Base-by-base conservation (phyloP, 2,113 vertebrate species). In the Hiodon tergisus region DNA sequence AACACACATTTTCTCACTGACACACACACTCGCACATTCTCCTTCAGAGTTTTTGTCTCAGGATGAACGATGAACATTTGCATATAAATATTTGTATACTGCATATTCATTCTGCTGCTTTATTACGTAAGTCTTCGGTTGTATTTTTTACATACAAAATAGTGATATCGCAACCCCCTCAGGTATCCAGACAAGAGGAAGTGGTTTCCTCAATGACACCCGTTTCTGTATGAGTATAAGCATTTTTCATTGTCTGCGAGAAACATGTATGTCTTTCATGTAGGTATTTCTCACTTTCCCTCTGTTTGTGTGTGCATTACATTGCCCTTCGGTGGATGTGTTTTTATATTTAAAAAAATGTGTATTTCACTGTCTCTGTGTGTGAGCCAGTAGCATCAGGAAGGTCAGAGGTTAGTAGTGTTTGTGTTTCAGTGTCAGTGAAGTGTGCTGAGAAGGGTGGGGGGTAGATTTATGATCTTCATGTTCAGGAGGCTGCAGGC, bases 361-460 rank as follows among this genome's bases (percentile, higher is more conserved):
- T 3, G 47, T 10, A 4, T 8, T 2, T 2, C 4, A 4, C 65
- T 51, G 70, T 62, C 72, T 75, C 72, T 74, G 58, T 65, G 66
- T 72, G 76, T 68, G 69, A 16, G 3, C 14, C 76, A 72, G 77
- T 73, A 69, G 82, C 77, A 80, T 83, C 63, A 54, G 69, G 31
- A 70, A 81, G 85, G 86, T 86, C 75, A 85, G 82, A 86, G 87
- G 85, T 88, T 57, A 82, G 67, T 50, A 68, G 78, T 82, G 86
- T 89, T 87, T 88, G 86, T 88, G 86, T 89, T 90, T 85, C 83
- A 82, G 85, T 88, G 85, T 86, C 87, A 86, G 81, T 83, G 85
- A 83, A 85, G 84, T 79, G 79, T 67, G 31, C 73, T 59, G 68
- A 79, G 80, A 79, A 69, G 76, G 78, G 78, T 14, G 78, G 71